Evolutionary conservation across 2,797 vertebrate genomes (phyloP).

Genomic region (Sebastes reedi): DNA sequence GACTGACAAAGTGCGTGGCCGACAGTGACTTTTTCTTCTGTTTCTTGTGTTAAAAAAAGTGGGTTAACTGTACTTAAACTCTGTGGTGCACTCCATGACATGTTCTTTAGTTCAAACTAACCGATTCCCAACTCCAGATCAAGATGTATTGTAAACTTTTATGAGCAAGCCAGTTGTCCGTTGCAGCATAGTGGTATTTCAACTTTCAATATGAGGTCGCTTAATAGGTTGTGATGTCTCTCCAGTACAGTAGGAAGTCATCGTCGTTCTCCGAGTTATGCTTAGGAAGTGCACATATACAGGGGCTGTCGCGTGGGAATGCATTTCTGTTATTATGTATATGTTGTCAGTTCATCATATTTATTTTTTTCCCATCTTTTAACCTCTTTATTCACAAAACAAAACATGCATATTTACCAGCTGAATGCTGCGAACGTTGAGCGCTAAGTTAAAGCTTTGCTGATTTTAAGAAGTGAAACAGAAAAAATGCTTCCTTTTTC

Average conservation of each 20-base stretch:
- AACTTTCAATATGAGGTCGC: constrained; percentile 15
- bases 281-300: constrained; percentile 1
- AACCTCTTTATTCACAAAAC: constrained; percentile 39
- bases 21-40: constrained; percentile 1
- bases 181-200: constrained; percentile 4
- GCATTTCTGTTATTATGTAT: constrained; percentile 63
- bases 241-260: constrained; percentile 2
- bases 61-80: constrained; percentile 15
- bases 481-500: constrained; percentile 24
- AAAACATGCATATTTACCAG: constrained; percentile 30
- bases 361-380: constrained; percentile 68
- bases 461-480: constrained; percentile 32
- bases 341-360: constrained; percentile 62
- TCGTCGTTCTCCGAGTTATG: background rate
- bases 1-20: background rate
- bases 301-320: constrained; percentile 10
- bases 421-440: constrained; percentile 13
- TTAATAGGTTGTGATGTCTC: constrained; percentile 1
- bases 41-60: background rate
- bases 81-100: constrained; percentile 23
- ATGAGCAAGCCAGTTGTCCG: constrained; percentile 9
- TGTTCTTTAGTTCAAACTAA: constrained; percentile 25
- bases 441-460: constrained; percentile 36
- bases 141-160: constrained; percentile 8
- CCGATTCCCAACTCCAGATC: background rate